Percentiles rank a stretch among this genome's conserved stretches.
Evolutionary conservation across 2,113 vertebrate genomes (phyloP).

Genomic region (Naja naja): DNA sequence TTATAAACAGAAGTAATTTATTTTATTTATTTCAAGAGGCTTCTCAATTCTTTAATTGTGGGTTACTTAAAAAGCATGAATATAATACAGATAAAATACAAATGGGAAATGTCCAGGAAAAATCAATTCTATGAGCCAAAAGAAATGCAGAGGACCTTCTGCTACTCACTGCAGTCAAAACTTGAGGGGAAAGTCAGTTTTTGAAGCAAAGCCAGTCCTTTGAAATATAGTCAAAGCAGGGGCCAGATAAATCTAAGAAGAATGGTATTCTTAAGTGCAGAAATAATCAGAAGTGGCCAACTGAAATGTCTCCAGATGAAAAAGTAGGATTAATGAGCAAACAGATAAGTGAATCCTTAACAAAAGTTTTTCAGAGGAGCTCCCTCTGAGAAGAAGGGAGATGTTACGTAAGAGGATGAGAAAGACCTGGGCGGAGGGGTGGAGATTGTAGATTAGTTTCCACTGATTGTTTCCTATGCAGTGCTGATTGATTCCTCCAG

Average conservation of each 20-base stretch:
- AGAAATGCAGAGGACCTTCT: background rate
- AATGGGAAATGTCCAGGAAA: background rate
- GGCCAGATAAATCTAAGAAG: background rate
- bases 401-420: background rate
- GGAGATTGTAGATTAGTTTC: background rate
- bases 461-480: background rate
- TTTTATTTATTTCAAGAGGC: background rate
- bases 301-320: background rate
- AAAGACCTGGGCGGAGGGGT: background rate
- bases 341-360: background rate
- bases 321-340: background rate
- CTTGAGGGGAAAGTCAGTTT: background rate
- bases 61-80: background rate
- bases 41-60: background rate
- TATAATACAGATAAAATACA: background rate
- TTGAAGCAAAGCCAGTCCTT: background rate
- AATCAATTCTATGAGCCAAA: background rate
- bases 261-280: background rate
- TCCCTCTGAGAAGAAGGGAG: background rate
- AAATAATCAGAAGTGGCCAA: background rate
- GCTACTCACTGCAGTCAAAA: background rate
- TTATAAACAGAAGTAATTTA: background rate
- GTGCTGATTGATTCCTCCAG: background rate
- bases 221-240: background rate
- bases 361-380: background rate